Evolutionary conservation across 2,113 vertebrate genomes (phyloP), one percentile per base, ranked within the genome.

Genomic region (Chaetodon trifascialis): DNA sequence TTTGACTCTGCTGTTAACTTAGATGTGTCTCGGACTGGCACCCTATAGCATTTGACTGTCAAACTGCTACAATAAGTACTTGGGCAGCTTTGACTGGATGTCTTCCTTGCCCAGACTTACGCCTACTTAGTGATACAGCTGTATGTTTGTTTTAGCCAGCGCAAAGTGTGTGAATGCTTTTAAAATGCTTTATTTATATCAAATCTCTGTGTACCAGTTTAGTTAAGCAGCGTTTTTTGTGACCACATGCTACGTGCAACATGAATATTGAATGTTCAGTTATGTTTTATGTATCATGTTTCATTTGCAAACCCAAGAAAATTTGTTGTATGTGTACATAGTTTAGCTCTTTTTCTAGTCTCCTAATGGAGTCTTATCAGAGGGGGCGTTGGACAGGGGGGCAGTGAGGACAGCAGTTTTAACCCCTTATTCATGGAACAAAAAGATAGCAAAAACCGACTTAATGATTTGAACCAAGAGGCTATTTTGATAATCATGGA

Each of bases 401-500:
- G 64, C 30, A 30, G 30, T 30, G 44, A 49, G 44, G 10, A 16
- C 23, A 62, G 10, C 71, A 34, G 7, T 2, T 72, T 38, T 72
- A 38, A 25, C 34, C 12, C 11, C 7, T 30, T n/a, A 60, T 42
- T 15, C 56, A 36, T 56, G 30, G 36, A 23, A 36, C 46, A 44
- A 64, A 59, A 59, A 67, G 10, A 65, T 42, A 25, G 25, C 34
- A 38, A 55, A 74, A 60, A 9, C 30, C 0, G 10, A 52, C 16
- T 42, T 23, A 68, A 49, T 55, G 21, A 65, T 38, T 76, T 23
- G 78, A 59, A 34, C 55, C n/a, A 36, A 34, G 38, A 46, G n/a
- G 52, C 54, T 77, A 81, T 81, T 77, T 78, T 49, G 47, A 76
- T 73, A 76, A 67, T 76, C 30, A 68, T 65, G 25, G 16, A 80